Evolutionary conservation across 30 jellyfish, hydroid and myxozoan genomes (phyloP), one percentile per base, ranked within the genome.

Genomic region (Aurelia sp.): DNA sequence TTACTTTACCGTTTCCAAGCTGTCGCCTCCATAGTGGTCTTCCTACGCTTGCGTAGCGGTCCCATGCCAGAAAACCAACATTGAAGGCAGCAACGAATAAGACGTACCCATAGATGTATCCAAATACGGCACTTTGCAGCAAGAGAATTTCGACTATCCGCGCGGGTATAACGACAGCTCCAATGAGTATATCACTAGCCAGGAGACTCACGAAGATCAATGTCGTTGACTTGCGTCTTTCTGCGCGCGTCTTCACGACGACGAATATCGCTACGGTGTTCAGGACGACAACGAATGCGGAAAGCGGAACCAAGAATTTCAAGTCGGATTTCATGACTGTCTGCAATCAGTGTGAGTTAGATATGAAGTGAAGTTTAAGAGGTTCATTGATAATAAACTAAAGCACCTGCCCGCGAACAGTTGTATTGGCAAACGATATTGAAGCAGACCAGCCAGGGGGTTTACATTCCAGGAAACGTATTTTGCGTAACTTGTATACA

Each of bases 51-150:
- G 84, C 69, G 84, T 81, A 81, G 44, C 84, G 81, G 51, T 81
- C 91, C 84, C 84, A 81, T 13, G 91, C 64, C 66, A 81, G 21
- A 53, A 81, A 50, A 5, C 70, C 75, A 47, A 81, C 76, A 51
- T 81, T 81, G 76, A 81, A 81, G n/a, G 69, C 91, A 13, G 91
- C 91, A 8, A 67, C 84, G 69, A 81, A 68, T 64, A 81, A 55
- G 22, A 81, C 12, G 53, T 81, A 81, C 20, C 84, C 91, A 55
- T 81, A 81, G 5, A 81, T 81, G 84, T 81, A 67, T 52, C 84
- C 70, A 47, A 81, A 81, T 6, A 72, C 76, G 38, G 78, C 91
- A 38, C 84, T 81, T 30, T 81, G 40, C 22, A 57, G 76, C 22
- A 81, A 41, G 5, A 64, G 84, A 11, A 81, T 72, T 12, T 81